These are phyloP conservation scores for Limnephilus auricula DNA, from an alignment of 2,888 invertebrate genomes.

Conservation along the genomic window DNA sequence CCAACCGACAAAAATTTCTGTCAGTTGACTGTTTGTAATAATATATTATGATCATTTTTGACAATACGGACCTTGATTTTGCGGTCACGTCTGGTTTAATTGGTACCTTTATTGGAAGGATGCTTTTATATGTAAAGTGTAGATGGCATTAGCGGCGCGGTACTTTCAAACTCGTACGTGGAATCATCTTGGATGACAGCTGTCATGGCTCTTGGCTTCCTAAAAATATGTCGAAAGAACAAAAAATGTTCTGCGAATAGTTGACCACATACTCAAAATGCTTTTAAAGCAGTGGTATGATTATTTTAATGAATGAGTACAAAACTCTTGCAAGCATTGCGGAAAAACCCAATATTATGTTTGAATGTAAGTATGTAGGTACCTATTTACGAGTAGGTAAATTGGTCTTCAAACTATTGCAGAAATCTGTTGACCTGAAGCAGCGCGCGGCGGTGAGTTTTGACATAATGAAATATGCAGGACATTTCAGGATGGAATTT, in stretches of 20 bases:
- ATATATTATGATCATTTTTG: constrained; percentile 6
- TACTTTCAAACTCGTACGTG: constrained; percentile 11
- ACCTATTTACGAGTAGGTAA: not conserved
- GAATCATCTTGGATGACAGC: constrained; percentile 22
- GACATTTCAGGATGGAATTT: too few relatives aligned
- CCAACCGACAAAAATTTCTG: constrained; percentile 9
- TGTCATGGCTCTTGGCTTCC: constrained; percentile 20
- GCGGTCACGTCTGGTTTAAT: constrained; percentile 20
- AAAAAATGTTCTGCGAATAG: not conserved
- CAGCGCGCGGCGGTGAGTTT: too few relatives aligned
- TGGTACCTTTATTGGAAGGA: not conserved
- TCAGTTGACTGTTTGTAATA: not conserved
- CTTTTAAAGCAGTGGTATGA: not conserved
- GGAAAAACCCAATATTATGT: not conserved
- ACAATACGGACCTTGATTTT: constrained; percentile 33
- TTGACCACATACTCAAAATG: not conserved
- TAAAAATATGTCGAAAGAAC: not conserved
- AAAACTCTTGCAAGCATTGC: not conserved
- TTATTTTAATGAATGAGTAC: not conserved
- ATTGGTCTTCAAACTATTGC: not conserved
- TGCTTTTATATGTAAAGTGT: constrained; percentile 8
- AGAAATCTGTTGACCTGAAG: too few relatives aligned
- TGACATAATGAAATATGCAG: too few relatives aligned
- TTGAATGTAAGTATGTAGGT: not conserved
- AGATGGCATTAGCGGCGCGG: constrained; percentile 37